These are phyloP conservation scores for Eupithecia exiguata DNA, from an alignment of 2,888 invertebrate species.

Conservation along the genomic window DNA sequence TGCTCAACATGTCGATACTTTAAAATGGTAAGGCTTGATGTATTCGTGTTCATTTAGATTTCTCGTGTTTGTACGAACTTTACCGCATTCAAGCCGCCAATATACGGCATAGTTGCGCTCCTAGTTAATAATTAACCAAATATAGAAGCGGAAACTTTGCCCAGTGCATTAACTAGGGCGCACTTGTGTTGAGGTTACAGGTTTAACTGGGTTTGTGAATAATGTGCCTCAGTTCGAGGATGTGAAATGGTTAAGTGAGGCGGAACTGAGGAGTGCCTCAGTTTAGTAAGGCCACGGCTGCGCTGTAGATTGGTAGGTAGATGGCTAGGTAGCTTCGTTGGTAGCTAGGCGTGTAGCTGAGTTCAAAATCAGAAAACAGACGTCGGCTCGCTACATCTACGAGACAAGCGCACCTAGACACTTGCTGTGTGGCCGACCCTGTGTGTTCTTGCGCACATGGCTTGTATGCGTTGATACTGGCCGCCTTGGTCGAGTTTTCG, in stretches of 20 bases:
- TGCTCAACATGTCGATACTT: not conserved
- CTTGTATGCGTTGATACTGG: too few species aligned
- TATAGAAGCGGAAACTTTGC: not conserved
- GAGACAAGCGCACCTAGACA: not conserved
- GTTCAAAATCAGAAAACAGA: not conserved
- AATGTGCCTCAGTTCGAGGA: not conserved
- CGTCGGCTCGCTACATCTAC: not conserved
- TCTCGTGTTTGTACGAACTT: not conserved
- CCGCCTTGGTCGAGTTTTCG: not conserved
- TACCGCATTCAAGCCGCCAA: not conserved
- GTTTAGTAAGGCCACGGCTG: not conserved
- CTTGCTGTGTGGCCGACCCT: too few species aligned
- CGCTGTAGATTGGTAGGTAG: not conserved
- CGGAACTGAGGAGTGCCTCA: not conserved
- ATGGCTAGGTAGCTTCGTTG: not conserved
- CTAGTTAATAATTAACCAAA: conserved; percentile 10
- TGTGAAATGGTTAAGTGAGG: not conserved
- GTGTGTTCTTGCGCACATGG: not conserved
- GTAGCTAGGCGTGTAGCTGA: not conserved
- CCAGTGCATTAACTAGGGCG: conserved; percentile 3
- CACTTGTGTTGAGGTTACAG: not conserved
- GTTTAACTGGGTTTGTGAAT: not conserved
- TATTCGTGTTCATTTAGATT: not conserved
- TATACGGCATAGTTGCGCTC: not conserved
- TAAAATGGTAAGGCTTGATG: not conserved